These are phyloP conservation scores for Agrypnus murinus DNA, from an alignment of 2,888 invertebrate species.

Conservation along the genomic window DNA sequence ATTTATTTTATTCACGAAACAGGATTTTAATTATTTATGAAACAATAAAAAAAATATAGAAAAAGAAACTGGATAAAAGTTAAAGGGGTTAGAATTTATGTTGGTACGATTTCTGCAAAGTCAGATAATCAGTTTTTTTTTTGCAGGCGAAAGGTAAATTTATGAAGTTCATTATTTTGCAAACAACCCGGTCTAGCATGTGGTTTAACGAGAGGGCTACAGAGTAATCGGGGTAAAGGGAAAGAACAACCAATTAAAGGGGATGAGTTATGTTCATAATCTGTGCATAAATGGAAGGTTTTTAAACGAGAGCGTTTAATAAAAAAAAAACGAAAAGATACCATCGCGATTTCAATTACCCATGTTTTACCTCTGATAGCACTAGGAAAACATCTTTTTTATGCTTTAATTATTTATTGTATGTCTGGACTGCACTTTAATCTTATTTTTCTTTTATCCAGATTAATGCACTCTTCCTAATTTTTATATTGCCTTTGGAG, in stretches of 20 bases:
- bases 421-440: too few species aligned
- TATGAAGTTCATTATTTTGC: constrained; percentile 66
- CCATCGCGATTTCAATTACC: constrained; percentile 45
- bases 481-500: too few species aligned
- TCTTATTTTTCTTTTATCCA: too few species aligned
- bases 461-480: too few species aligned
- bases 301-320: constrained; percentile 36
- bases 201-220: constrained; percentile 53
- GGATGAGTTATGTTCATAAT: constrained; percentile 60
- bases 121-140: constrained; percentile 62
- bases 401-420: too few species aligned
- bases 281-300: constrained; percentile 58
- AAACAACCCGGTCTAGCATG: constrained; percentile 62
- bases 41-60: constrained; percentile 22
- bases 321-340: constrained; percentile 32
- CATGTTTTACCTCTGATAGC: constrained; percentile 21
- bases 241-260: constrained; percentile 56
- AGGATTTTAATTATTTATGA: constrained; percentile 16
- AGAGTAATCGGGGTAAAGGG: constrained; percentile 44
- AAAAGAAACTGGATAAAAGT: constrained; percentile 4
- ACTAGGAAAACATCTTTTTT: too few species aligned
- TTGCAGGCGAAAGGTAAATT: constrained; percentile 62
- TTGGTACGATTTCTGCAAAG: constrained; percentile 60
- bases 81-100: constrained; percentile 55
- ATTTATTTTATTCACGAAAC: constrained; percentile 25